A percentile compares a stretch with the other conserved stretches of the same genome.
These are phyloP conservation scores for Meteorus sp. DNA, from an alignment of 1,140 invertebrate genomes.

Conservation along the genomic window DNA sequence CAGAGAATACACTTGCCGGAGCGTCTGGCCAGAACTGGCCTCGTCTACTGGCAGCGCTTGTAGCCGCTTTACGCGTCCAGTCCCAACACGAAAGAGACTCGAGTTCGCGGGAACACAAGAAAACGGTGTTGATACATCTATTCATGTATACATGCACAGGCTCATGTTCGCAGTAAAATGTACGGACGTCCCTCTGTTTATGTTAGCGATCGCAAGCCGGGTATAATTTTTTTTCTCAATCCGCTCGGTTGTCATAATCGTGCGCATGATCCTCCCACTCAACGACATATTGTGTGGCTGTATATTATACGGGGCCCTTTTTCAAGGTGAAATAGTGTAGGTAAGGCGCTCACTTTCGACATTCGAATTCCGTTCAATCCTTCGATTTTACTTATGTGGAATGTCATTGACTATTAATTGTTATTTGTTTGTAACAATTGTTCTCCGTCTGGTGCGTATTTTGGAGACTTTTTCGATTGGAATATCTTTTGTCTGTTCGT, in stretches of 20 bases:
- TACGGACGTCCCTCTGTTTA: conserved; percentile 7
- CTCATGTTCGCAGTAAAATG: conserved; percentile 12
- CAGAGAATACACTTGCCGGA: conserved; percentile 15
- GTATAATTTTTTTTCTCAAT: too few relatives aligned
- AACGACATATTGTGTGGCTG: too few relatives aligned
- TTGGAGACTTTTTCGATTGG: too few relatives aligned
- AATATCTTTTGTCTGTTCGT: too few relatives aligned
- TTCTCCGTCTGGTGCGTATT: too few relatives aligned
- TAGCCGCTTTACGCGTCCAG: conserved; percentile 11
- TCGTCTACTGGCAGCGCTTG: conserved; percentile 27
- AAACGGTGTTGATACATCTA: background rate
- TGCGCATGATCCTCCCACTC: conserved; percentile 12
- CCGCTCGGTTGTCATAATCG: conserved; percentile 22
- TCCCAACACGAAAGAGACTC: too few relatives aligned
- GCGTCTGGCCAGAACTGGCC: conserved; percentile 32
- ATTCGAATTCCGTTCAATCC: too few relatives aligned
- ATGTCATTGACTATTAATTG: too few relatives aligned
- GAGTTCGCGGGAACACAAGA: conserved; percentile 18
- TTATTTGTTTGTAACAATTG: too few relatives aligned
- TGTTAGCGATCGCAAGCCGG: background rate
- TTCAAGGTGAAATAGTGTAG: conserved; percentile 6
- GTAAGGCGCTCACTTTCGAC: too few relatives aligned
- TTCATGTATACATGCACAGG: conserved; percentile 17
- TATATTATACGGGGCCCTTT: conserved; percentile 4
- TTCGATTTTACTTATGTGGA: too few relatives aligned